Evolutionary conservation across 1,140 invertebrate genomes (phyloP).

Genomic region (Wiebesia pumilae): DNA sequence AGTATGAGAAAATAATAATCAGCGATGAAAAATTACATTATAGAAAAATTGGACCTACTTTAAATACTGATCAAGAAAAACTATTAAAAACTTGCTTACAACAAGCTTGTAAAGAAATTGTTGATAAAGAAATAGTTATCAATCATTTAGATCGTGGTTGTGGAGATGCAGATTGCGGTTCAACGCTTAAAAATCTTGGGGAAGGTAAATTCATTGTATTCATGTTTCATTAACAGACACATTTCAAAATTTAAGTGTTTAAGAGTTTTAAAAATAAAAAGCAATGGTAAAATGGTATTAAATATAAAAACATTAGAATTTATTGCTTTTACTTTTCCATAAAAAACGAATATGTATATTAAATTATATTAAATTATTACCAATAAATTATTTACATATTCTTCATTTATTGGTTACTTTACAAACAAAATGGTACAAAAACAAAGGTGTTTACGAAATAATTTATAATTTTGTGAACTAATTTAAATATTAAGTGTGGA

Average conservation of each 20-base stretch:
- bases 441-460: too few relatives aligned
- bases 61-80: conserved; percentile 66
- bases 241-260: too few relatives aligned
- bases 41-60: conserved; percentile 62
- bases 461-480: too few relatives aligned
- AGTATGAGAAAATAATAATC: not conserved
- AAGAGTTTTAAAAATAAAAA: conserved; percentile 18
- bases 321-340: not conserved
- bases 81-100: conserved; percentile 74
- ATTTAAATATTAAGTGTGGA: too few relatives aligned
- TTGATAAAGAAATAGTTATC: conserved; percentile 77
- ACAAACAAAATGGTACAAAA: too few relatives aligned
- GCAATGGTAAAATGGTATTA: too few relatives aligned
- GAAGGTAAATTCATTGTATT: conserved; percentile 69
- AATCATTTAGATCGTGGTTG: conserved; percentile 84
- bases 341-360: too few relatives aligned
- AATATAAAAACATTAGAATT: not conserved
- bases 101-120: conserved; percentile 74
- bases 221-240: not conserved
- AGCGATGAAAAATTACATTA: conserved; percentile 44
- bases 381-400: too few relatives aligned
- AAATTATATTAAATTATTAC: too few relatives aligned
- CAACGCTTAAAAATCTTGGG: conserved; percentile 81
- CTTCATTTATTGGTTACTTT: too few relatives aligned
- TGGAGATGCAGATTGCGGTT: conserved; percentile 90